These are phyloP conservation scores for Rotaria macrura DNA, from an alignment of 2,888 invertebrate genomes.

Conservation along the genomic window DNA sequence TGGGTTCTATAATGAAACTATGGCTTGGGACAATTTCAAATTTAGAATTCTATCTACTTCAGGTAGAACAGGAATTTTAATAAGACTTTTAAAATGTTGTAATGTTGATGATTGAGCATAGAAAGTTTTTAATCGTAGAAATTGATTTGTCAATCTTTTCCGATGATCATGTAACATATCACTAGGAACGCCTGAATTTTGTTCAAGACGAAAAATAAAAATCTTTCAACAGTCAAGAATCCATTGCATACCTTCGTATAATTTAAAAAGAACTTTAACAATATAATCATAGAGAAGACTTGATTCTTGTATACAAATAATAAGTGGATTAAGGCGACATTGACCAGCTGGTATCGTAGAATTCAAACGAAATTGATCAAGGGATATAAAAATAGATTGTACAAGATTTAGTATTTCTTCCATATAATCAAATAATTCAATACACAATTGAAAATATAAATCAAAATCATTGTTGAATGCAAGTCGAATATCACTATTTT, in stretches of 20 bases:
- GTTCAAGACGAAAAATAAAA: conserved; percentile 40
- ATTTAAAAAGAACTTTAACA: conserved; percentile 84
- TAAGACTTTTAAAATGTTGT: conserved; percentile 90
- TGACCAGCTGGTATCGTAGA: conserved; percentile 95
- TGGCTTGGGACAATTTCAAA: not conserved
- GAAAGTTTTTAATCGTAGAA: conserved; percentile 55
- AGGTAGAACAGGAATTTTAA: conserved; percentile 80
- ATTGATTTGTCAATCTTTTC: conserved; percentile 60
- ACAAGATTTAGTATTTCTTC: conserved; percentile 46
- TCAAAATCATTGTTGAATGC: not conserved
- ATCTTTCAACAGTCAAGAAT: not conserved
- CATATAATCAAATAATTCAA: conserved; percentile 95
- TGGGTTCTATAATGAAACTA: conserved; percentile 57
- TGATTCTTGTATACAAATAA: conserved; percentile 68
- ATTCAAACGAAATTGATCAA: conserved; percentile 82
- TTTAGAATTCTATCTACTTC: conserved; percentile 54
- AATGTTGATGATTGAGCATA: conserved; percentile 81
- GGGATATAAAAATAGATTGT: conserved; percentile 67
- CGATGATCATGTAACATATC: conserved; percentile 81
- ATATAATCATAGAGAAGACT: conserved; percentile 89
- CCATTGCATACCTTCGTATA: conserved; percentile 65
- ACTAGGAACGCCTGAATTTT: conserved; percentile 61
- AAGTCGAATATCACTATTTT: not conserved
- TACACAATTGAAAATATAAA: conserved; percentile 65
- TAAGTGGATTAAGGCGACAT: conserved; percentile 84